These are phyloP conservation scores for Andrena haemorrhoa DNA, from an alignment of 2,888 invertebrate species.

Conservation along the genomic window DNA sequence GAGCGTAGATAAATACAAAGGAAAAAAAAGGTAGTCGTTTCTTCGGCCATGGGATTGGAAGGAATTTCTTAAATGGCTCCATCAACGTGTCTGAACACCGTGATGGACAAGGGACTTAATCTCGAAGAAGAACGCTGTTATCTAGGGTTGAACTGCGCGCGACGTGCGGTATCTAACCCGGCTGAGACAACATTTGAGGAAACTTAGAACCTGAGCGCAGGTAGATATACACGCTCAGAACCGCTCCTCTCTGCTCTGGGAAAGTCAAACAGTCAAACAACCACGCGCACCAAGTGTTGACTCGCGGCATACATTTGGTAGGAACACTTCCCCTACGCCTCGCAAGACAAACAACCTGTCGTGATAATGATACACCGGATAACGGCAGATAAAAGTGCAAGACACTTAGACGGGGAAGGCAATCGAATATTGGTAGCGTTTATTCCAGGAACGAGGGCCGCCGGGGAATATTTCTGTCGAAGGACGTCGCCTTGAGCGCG, in stretches of 20 bases:
- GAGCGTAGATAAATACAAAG: not conserved
- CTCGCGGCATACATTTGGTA: slow-evolving; percentile 81
- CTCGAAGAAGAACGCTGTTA: slow-evolving; percentile 71
- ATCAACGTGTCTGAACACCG: slow-evolving; percentile 35
- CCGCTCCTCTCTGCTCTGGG: slow-evolving; percentile 80
- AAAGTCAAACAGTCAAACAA: slow-evolving; percentile 84
- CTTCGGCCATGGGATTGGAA: not conserved
- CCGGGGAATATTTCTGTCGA: not conserved
- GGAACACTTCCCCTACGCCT: slow-evolving; percentile 73
- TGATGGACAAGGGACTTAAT: slow-evolving; percentile 63
- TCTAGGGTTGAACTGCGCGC: slow-evolving; percentile 70
- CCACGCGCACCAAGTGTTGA: slow-evolving; percentile 81
- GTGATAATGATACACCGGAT: slow-evolving; percentile 82
- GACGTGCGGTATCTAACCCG: slow-evolving; percentile 79
- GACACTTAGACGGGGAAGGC: slow-evolving; percentile 10
- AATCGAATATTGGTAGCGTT: slow-evolving; percentile 48
- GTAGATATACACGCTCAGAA: slow-evolving; percentile 75
- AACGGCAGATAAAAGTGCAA: slow-evolving; percentile 71
- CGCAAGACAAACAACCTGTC: slow-evolving; percentile 82
- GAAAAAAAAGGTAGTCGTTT: not conserved
- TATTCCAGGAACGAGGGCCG: not conserved
- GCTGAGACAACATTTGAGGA: slow-evolving; percentile 82
- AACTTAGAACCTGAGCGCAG: slow-evolving; percentile 77
- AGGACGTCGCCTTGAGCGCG: too few relatives aligned
- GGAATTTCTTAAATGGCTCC: slow-evolving; percentile 57